These are phyloP conservation scores for Orthosia gracilis DNA, from an alignment of 2,888 invertebrate genomes.

Conservation along the genomic window DNA sequence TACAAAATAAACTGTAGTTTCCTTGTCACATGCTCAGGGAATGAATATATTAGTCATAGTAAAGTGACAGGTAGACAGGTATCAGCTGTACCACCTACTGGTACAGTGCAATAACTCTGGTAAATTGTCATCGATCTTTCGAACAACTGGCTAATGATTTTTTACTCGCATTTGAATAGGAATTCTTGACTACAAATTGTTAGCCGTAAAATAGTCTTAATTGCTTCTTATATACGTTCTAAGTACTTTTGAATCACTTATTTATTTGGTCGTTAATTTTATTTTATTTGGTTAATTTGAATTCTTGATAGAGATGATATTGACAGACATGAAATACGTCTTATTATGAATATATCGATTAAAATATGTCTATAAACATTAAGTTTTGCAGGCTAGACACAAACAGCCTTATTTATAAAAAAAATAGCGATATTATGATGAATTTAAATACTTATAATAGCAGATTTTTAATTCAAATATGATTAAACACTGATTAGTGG, in stretches of 20 bases:
- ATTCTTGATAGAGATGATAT: neutral
- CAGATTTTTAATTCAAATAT: too few species aligned
- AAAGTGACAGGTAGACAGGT: constrained; percentile 12
- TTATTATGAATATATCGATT: neutral
- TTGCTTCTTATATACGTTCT: constrained; percentile 17
- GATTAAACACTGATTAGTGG: too few species aligned
- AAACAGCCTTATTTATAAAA: neutral
- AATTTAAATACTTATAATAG: too few species aligned
- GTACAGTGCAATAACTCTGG: constrained; percentile 42
- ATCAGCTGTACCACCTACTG: constrained; percentile 59
- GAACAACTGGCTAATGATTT: constrained; percentile 39
- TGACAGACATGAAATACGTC: neutral
- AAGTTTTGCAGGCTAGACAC: neutral
- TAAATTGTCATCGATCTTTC: constrained; percentile 53
- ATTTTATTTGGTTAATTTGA: constrained; percentile 18
- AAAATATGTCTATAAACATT: neutral
- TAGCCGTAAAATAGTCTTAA: constrained; percentile 29
- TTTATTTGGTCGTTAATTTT: constrained; percentile 27
- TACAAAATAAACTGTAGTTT: constrained; percentile 47
- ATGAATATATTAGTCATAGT: constrained; percentile 34
- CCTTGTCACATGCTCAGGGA: constrained; percentile 26
- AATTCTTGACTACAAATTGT: constrained; percentile 37
- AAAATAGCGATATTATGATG: too few species aligned
- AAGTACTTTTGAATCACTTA: constrained; percentile 6
- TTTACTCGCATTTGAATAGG: constrained; percentile 56